Conservation (phyloP, 1,140 invertebrate genomes). For the Drosophila pandora region DNA sequence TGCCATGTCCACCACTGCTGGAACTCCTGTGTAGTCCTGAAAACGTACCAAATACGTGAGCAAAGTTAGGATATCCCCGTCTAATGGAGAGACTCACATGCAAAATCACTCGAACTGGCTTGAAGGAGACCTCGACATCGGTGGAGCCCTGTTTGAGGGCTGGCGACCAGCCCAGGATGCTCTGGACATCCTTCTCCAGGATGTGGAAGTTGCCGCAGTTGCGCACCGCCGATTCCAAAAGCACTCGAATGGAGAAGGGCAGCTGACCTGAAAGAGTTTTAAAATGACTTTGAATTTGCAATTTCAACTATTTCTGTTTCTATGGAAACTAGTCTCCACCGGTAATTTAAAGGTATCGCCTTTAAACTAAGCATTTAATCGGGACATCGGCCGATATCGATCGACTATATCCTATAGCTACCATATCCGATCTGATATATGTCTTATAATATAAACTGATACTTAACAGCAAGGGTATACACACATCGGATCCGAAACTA, state of each 20-base stretch:
- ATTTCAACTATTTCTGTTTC: too few relatives aligned
- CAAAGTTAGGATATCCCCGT: neutral
- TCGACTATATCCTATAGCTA: too few relatives aligned
- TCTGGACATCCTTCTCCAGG: constrained; percentile 93
- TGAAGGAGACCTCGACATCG: constrained; percentile 96
- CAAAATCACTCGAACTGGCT: constrained; percentile 96
- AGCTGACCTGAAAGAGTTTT: constrained; percentile 86
- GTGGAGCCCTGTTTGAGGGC: constrained; percentile 86
- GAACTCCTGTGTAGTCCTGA: constrained; percentile 97
- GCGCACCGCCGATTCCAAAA: constrained; percentile 97
- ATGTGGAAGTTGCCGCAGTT: constrained; percentile 98
- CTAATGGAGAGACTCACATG: constrained; percentile 87
- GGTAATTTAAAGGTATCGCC: too few relatives aligned
- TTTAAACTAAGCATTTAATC: too few relatives aligned
- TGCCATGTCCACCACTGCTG: constrained; percentile 99
- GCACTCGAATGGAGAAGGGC: constrained; percentile 96
- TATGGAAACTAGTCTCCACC: too few relatives aligned
- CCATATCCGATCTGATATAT: too few relatives aligned
- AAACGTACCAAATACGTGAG: neutral
- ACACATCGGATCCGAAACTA: too few relatives aligned
- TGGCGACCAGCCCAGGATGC: constrained; percentile 95
- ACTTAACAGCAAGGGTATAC: too few relatives aligned
- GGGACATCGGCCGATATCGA: too few relatives aligned
- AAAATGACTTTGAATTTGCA: too few relatives aligned
- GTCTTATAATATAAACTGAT: too few relatives aligned